phyloP scores from a whole-genome alignment of 1,140 invertebrate genomes.

The Teleopsis dalmanni region DNA sequence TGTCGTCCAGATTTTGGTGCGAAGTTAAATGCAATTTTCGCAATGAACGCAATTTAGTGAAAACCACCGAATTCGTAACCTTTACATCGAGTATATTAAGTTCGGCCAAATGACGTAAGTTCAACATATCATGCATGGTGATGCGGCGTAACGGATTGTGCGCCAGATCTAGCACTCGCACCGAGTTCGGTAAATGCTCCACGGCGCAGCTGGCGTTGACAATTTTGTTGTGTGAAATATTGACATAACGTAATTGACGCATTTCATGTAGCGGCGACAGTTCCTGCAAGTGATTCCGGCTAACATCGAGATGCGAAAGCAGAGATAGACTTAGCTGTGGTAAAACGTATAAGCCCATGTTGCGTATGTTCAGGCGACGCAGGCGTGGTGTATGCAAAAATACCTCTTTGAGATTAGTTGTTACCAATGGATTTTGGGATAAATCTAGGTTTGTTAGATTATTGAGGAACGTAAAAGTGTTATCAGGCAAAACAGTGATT shows the following conservation, averaged over 20 bases:
- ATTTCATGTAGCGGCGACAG: slow-evolving; percentile 49
- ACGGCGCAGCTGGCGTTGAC: slow-evolving; percentile 37
- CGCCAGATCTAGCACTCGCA: slow-evolving; percentile 36
- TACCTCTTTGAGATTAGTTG: slow-evolving; percentile 83
- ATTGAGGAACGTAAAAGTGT: slow-evolving; percentile 75
- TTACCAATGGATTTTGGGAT: slow-evolving; percentile 65
- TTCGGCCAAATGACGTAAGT: slow-evolving; percentile 33
- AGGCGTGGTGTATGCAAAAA: slow-evolving; percentile 78
- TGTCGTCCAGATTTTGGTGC: slow-evolving; percentile 35
- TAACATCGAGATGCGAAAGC: slow-evolving; percentile 45
- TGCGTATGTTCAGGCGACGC: slow-evolving; percentile 64
- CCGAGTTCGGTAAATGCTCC: slow-evolving; percentile 34
- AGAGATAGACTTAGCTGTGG: slow-evolving; percentile 63
- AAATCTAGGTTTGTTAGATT: slow-evolving; percentile 71
- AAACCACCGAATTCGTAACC: slow-evolving; percentile 32
- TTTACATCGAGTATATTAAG: slow-evolving; percentile 39
- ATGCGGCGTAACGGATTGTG: slow-evolving; percentile 39
- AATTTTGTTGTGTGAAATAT: slow-evolving; percentile 58
- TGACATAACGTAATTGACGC: slow-evolving; percentile 52
- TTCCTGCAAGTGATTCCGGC: slow-evolving; percentile 39
- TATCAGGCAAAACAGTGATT: slow-evolving; percentile 77
- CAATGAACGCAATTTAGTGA: slow-evolving; percentile 45
- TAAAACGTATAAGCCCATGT: slow-evolving; percentile 63
- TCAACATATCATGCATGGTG: slow-evolving; percentile 31
- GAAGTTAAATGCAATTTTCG: slow-evolving; percentile 40